Evolutionary conservation across 1,140 invertebrate genomes (phyloP), one percentile per base, ranked within the genome.

Genomic region (Drosophila lacteicornis): DNA sequence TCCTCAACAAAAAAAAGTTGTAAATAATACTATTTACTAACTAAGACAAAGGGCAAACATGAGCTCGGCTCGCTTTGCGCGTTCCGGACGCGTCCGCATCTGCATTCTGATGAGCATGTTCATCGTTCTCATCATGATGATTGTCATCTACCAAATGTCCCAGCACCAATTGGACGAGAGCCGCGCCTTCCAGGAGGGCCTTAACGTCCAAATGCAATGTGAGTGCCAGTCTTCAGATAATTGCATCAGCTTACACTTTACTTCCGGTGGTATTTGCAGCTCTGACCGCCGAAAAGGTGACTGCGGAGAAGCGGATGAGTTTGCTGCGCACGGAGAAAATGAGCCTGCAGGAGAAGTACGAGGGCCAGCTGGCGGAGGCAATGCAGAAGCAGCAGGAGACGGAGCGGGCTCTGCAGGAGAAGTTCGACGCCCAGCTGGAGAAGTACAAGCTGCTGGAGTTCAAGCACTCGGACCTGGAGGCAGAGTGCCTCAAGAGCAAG

Each of bases 141-240:
- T 94, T 62, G 93, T 93, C 8, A 93, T 93, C 78, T 94, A 93
- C 66, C 94, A 94, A 75, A 94, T 93, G 77, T 93, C 93, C 3
- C 92, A 93, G 65, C 86, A 91, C 49, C 93, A 94, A 85, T 80
- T 94, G 43, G 93, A 94, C 53, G 93, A 94, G 76, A 91, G 85
- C 38, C 90, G 92, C 77, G 93, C 93, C 71, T 87, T 92, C 46
- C 93, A 94, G 71, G 94, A 94, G 50, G 93, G 93, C 59, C 78
- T 94, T 5, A 94, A 93, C 42, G 91, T 92, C 43, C 93, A 94
- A 73, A 70, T 94, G 60, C 93, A 94, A 92, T 93, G 94, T 94
- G 91, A 91, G 68, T 76, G 1, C 2, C 2, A 19, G 1, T 19
- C 25, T 15, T 27, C 55, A 8, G 11, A 56, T 47, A 3, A 30